A percentile compares a stretch with the other conserved stretches of the same genome.
Evolutionary conservation across 1,140 invertebrate species (phyloP).

Genomic region (Drosophila orena): DNA sequence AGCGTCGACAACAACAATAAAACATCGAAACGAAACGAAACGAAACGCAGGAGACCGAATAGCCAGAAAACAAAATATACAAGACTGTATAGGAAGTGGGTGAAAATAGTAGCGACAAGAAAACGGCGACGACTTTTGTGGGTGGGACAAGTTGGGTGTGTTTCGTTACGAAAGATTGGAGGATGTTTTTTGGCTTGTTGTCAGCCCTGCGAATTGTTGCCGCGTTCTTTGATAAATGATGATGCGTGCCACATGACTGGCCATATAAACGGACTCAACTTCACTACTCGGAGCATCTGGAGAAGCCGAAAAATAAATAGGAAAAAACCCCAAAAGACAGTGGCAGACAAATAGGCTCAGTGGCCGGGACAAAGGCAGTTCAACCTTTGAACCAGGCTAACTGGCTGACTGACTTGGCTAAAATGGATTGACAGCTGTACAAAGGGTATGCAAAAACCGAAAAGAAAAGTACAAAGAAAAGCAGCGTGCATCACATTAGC

Average conservation of each 20-base stretch:
- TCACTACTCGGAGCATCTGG: not conserved
- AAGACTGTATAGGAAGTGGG: not conserved
- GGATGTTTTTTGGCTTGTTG: constrained; percentile 53
- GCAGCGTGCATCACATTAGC: no score
- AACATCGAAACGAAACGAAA: constrained; percentile 3
- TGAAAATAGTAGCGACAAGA: constrained; percentile 14
- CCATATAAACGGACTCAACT: constrained; percentile 53
- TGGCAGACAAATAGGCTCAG: constrained; percentile 35
- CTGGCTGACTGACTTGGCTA: constrained; percentile 23
- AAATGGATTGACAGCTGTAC: constrained; percentile 22
- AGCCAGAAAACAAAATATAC: not conserved
- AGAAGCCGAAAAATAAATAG: not conserved
- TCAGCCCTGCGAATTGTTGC: constrained; percentile 41
- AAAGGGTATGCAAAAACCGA: constrained; percentile 5
- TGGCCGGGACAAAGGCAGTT: constrained; percentile 16
- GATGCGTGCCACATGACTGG: constrained; percentile 76
- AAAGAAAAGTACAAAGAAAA: not conserved
- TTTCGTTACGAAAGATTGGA: not conserved
- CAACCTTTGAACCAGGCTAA: constrained; percentile 16
- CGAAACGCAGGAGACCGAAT: constrained; percentile 26
- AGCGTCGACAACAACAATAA: constrained; percentile 39
- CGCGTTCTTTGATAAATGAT: constrained; percentile 69
- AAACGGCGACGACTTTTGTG: constrained; percentile 15
- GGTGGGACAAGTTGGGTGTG: constrained; percentile 1
- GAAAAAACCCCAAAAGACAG: constrained; percentile 7